Base-by-base conservation (phyloP, 1,140 invertebrate species). In the Zaprionus lachaisei region DNA sequence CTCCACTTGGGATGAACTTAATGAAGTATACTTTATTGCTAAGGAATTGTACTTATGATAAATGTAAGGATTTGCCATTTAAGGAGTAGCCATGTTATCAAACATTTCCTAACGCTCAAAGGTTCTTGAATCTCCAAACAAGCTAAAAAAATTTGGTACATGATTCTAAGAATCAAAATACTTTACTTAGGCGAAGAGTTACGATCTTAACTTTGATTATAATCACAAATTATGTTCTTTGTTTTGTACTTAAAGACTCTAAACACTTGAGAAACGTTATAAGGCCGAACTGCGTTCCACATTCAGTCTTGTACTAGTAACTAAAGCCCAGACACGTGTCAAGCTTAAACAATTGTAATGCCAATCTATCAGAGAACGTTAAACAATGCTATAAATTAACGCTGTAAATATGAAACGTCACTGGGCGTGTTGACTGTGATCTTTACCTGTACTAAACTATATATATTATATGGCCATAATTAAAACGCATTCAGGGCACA, bases 401-500 rank as follows among this genome's bases (percentile, higher is more conserved):
- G 31, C 20, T 57, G 15, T 6, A 67, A 41, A 54, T 56, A 24
- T 56, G 55, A 56, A 58, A 58, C 57, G 64, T 67, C 64, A 57
- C 7, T 15, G 17, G 20, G 20, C 11, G 31, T 24, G 34, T 4
- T 17, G 5, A 22, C 11, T 15, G 17, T 4, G 47, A 22, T 14
- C 11, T 51, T n/a, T 55, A 68, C 31, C 17, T 73, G 63, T 38
- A 14, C 26, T 51, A 57, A 64, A 41, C 28, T 20, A 2, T 3
- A 49, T 22, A 67, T 60, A 58, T 51, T 47, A 47, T 47, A 47
- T 24, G 51, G 44, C 38, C 34, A 26, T 51, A 68, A 77, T 77
- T 73, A 74, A 67, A 74, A 77, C 54, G 57, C 75, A 56, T 62
- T 56, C 60, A 44, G 47, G 17, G 49, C 56, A 66, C 28, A 41